Conservation (phyloP, 2,797 vertebrate genomes). For the Siniperca obscura region DNA sequence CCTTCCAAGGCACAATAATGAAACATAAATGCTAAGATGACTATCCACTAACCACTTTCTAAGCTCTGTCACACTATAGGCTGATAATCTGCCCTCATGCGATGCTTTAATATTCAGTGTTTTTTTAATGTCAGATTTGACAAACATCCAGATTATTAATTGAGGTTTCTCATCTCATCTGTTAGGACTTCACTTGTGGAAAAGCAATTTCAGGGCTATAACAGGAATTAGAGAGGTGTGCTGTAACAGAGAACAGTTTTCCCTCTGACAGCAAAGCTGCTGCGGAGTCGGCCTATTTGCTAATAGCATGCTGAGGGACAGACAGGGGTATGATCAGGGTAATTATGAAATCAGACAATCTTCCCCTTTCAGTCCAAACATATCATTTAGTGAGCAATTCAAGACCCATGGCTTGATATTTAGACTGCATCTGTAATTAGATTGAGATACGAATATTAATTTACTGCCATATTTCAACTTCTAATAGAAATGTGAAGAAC, state of each 20-base stretch:
- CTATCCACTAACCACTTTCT: conserved; percentile 9
- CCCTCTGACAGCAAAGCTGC: conserved; percentile 53
- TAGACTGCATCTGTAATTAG: conserved; percentile 50
- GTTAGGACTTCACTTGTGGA: conserved; percentile 16
- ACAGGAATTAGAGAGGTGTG: conserved; percentile 53
- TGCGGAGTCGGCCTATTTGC: conserved; percentile 57
- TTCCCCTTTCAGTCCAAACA: conserved; percentile 78
- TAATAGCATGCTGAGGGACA: conserved; percentile 75
- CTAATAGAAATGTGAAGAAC: conserved; percentile 17
- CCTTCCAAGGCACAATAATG: conserved; percentile 7
- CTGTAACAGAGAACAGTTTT: conserved; percentile 42
- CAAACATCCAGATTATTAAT: conserved; percentile 38
- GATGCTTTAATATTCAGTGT: conserved; percentile 39
- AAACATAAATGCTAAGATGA: conserved; percentile 3
- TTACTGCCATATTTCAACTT: conserved; percentile 22
- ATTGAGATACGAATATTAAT: conserved; percentile 44
- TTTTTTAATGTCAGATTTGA: conserved; percentile 49
- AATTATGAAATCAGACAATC: conserved; percentile 81
- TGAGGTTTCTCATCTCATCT: conserved; percentile 32
- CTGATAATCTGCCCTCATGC: conserved; percentile 1
- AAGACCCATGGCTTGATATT: conserved; percentile 57
- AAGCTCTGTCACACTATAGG: conserved; percentile 14
- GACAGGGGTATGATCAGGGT: conserved; percentile 76
- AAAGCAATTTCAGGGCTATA: conserved; percentile 47
- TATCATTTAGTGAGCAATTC: conserved; percentile 74